Conservation (phyloP, 2,888 invertebrate genomes). For the Operophtera brumata region DNA sequence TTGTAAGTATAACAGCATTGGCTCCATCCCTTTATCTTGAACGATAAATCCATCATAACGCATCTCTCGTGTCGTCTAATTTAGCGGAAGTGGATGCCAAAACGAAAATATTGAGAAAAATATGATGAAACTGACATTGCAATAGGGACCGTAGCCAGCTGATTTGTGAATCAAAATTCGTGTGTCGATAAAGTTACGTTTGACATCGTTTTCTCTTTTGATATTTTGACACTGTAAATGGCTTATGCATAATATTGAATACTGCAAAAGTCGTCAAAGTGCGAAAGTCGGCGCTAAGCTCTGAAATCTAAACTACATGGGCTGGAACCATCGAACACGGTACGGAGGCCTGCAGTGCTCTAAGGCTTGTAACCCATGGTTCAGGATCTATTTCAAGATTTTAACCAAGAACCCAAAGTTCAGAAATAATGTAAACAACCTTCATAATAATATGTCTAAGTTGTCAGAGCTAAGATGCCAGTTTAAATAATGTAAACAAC, state of each 20-base stretch:
- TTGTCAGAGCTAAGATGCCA: no score
- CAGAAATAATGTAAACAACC: no score
- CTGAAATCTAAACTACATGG: no score
- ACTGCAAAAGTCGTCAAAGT: no score
- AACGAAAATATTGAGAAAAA: constrained; percentile 27
- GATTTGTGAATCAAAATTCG: background rate
- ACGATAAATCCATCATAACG: constrained; percentile 31
- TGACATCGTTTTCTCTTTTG: background rate
- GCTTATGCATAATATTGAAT: background rate
- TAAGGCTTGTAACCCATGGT: no score
- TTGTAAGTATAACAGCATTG: background rate
- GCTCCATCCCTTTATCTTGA: constrained; percentile 19
- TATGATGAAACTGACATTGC: constrained; percentile 3
- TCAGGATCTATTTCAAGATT: no score
- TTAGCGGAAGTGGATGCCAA: constrained; percentile 21
- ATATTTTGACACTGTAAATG: background rate
- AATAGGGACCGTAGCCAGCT: background rate
- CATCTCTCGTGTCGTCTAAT: constrained; percentile 20
- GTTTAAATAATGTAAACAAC: no score
- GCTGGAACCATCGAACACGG: no score
- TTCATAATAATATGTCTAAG: no score
- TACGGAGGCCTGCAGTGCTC: no score
- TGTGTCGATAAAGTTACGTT: background rate
- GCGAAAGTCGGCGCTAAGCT: no score
- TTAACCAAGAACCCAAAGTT: no score